A percentile compares a stretch with the other conserved stretches of the same genome.
Conservation (phyloP, 2,888 invertebrate genomes). For the Caenorhabditis panamensis region DNA sequence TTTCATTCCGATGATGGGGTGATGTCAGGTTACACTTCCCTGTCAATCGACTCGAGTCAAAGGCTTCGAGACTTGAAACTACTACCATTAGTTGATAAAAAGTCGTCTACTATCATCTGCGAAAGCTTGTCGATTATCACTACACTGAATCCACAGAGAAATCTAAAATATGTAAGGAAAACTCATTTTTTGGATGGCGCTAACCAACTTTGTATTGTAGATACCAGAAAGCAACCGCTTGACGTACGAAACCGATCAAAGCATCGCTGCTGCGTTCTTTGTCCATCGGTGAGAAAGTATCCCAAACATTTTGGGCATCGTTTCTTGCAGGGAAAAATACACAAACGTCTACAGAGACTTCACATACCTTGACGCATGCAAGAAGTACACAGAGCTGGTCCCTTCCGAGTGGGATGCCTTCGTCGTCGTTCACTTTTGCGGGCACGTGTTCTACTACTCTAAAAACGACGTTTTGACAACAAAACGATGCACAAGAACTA, state of each 20-base stretch:
- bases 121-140: constrained; percentile 37
- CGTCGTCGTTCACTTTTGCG: constrained; percentile 37
- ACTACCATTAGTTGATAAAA: too few relatives aligned
- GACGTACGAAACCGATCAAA: constrained; percentile 19
- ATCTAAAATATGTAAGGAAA: constrained; percentile 7
- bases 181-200: background rate
- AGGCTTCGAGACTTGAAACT: constrained; percentile 5
- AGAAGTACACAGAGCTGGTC: background rate
- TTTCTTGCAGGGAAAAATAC: constrained; percentile 16
- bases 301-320: background rate
- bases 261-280: constrained; percentile 32
- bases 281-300: constrained; percentile 2
- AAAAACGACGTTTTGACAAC: constrained; percentile 17
- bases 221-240: background rate
- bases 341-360: constrained; percentile 3
- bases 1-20: constrained; percentile 17
- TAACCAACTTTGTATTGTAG: too few relatives aligned
- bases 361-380: constrained; percentile 21
- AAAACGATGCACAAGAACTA: background rate
- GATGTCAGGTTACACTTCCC: background rate
- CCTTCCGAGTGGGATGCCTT: constrained; percentile 20
- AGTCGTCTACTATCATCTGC: constrained; percentile 23
- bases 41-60: background rate
- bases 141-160: constrained; percentile 5
- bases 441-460: constrained; percentile 17